Percentiles rank a stretch among this genome's conserved stretches.
These are phyloP conservation scores for Hemicrepidius hirtus DNA, from an alignment of 2,888 invertebrate species.

Conservation along the genomic window DNA sequence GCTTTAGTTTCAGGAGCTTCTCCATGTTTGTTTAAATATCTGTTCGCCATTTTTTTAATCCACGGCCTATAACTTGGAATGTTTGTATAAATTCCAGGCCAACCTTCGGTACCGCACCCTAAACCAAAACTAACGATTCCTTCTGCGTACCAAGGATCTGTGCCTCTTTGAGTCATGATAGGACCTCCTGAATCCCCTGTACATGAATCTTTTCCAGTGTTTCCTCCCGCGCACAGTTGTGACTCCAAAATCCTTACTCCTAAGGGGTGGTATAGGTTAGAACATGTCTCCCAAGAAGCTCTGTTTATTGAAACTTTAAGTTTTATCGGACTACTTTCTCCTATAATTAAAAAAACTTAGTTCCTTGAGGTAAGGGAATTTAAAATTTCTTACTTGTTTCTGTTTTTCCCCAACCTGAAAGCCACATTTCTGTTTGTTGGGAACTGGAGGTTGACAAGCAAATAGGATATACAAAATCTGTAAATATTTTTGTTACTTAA, in stretches of 20 bases:
- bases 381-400: conserved; percentile 67
- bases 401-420: conserved; percentile 76
- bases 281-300: conserved; percentile 75
- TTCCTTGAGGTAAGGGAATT: too few species aligned
- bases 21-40: conserved; percentile 34
- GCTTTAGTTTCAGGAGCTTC: too few species aligned
- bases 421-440: conserved; percentile 58
- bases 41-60: conserved; percentile 70
- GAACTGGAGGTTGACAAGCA: conserved; percentile 61
- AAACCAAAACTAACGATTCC: conserved; percentile 83
- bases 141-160: conserved; percentile 74
- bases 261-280: conserved; percentile 72
- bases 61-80: conserved; percentile 77
- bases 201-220: conserved; percentile 81
- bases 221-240: conserved; percentile 86
- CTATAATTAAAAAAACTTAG: conserved; percentile 61
- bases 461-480: conserved; percentile 67
- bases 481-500: conserved; percentile 45
- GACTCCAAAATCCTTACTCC: conserved; percentile 73
- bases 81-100: conserved; percentile 83
- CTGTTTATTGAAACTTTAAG: conserved; percentile 78
- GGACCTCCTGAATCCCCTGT: conserved; percentile 89
- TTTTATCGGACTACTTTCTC: conserved; percentile 71
- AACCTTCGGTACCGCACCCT: conserved; percentile 79
- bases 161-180: conserved; percentile 76